Percentiles rank a stretch among this genome's conserved stretches.
Conservation (phyloP, 2,113 vertebrate species). For the Engraulis encrasicolus region DNA sequence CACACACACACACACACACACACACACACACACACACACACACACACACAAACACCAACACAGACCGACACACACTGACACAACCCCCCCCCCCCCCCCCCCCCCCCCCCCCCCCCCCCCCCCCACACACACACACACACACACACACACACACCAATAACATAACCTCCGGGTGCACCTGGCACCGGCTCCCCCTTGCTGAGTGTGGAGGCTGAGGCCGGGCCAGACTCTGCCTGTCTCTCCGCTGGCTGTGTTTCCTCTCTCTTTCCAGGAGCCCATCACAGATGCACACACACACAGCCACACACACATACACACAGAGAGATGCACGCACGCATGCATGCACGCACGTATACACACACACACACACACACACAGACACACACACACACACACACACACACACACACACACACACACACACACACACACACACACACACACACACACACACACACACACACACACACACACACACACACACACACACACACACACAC, state of each 20-base stretch:
- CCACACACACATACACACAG: not conserved
- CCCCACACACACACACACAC: not conserved
- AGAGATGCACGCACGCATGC: conserved; percentile 18
- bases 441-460: conserved; percentile 25
- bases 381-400: too few species aligned
- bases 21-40: conserved; percentile 43
- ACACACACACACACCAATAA: conserved; percentile 33
- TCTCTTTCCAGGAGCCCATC: not conserved
- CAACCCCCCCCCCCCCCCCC: too few species aligned
- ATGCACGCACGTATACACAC: not conserved
- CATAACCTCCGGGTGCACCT: conserved; percentile 1
- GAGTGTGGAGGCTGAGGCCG: not conserved
- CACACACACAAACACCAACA: too few species aligned
- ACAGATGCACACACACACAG: too few species aligned
- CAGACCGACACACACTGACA: too few species aligned
- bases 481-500: too few species aligned
- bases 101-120: too few species aligned
- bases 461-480: not conserved
- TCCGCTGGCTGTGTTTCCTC: not conserved
- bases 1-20: conserved; percentile 17
- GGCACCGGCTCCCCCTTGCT: not conserved
- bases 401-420: too few species aligned
- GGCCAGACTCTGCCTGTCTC: not conserved
- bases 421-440: too few species aligned
- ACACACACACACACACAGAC: too few species aligned